Percentiles rank a stretch among this genome's conserved stretches.
Conservation (phyloP, 2,888 invertebrate species). For the Oscheius sp. region DNA sequence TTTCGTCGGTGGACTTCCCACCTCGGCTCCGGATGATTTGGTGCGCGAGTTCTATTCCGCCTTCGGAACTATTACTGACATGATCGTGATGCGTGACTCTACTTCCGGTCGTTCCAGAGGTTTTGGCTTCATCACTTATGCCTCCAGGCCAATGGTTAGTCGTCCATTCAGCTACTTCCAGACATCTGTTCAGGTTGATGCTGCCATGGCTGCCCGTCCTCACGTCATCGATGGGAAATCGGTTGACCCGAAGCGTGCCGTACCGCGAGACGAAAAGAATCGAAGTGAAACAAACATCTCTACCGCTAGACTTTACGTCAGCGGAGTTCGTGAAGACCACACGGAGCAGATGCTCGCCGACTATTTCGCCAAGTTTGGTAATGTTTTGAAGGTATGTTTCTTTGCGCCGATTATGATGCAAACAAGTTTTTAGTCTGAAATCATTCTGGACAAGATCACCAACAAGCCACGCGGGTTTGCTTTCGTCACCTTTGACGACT, state of each 20-base stretch:
- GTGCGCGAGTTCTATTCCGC: conserved; percentile 84
- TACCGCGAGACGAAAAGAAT: conserved; percentile 81
- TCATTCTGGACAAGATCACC: conserved; percentile 72
- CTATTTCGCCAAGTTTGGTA: conserved; percentile 70
- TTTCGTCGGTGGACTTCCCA: conserved; percentile 68
- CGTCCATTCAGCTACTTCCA: background rate
- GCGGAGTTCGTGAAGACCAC: conserved; percentile 71
- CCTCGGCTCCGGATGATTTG: conserved; percentile 67
- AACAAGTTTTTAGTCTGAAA: conserved; percentile 52
- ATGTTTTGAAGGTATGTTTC: conserved; percentile 58
- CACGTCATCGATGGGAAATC: conserved; percentile 92
- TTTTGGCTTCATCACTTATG: conserved; percentile 97
- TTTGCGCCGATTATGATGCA: background rate
- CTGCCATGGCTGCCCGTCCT: conserved; percentile 85
- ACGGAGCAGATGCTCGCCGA: conserved; percentile 68
- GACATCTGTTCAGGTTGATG: conserved; percentile 82
- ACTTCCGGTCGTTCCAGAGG: conserved; percentile 93
- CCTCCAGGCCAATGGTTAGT: conserved; percentile 73
- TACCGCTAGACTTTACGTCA: conserved; percentile 71
- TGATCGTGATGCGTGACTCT: conserved; percentile 96
- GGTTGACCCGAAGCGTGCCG: conserved; percentile 96
- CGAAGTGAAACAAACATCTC: conserved; percentile 63
- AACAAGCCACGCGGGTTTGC: conserved; percentile 73
- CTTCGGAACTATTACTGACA: conserved; percentile 92
- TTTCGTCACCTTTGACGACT: conserved; percentile 73